These are phyloP conservation scores for Morpho helenor DNA, from an alignment of 2,888 invertebrate species.

Conservation along the genomic window DNA sequence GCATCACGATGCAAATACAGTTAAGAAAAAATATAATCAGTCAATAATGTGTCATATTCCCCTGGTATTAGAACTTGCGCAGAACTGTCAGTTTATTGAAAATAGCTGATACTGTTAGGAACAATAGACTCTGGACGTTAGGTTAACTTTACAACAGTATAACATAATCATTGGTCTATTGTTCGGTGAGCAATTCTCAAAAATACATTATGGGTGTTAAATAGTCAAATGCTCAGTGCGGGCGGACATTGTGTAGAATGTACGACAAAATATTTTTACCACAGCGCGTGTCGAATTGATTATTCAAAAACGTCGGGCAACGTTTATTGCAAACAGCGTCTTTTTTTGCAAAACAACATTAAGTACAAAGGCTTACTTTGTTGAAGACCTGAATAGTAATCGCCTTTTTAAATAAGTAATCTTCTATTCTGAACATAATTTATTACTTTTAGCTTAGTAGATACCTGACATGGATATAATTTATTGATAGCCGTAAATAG, in stretches of 20 bases:
- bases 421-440: background rate
- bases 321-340: constrained; percentile 22
- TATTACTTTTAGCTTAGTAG: background rate
- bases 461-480: too few species aligned
- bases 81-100: constrained; percentile 7
- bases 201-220: constrained; percentile 61
- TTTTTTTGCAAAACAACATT: constrained; percentile 27
- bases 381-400: constrained; percentile 7
- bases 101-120: constrained; percentile 49
- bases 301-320: constrained; percentile 38
- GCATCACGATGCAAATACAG: constrained; percentile 47
- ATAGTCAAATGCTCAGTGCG: constrained; percentile 45
- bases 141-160: constrained; percentile 57
- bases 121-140: constrained; percentile 68
- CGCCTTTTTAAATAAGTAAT: background rate
- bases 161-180: constrained; percentile 31
- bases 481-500: too few species aligned
- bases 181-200: constrained; percentile 48
- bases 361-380: constrained; percentile 17
- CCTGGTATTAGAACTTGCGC: constrained; percentile 7
- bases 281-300: constrained; percentile 61
- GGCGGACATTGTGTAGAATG: constrained; percentile 46
- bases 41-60: constrained; percentile 24
- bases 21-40: constrained; percentile 19
- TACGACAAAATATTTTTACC: constrained; percentile 74